Conservation (phyloP, 2,797 vertebrate species). For the Girardinus metallicus region DNA sequence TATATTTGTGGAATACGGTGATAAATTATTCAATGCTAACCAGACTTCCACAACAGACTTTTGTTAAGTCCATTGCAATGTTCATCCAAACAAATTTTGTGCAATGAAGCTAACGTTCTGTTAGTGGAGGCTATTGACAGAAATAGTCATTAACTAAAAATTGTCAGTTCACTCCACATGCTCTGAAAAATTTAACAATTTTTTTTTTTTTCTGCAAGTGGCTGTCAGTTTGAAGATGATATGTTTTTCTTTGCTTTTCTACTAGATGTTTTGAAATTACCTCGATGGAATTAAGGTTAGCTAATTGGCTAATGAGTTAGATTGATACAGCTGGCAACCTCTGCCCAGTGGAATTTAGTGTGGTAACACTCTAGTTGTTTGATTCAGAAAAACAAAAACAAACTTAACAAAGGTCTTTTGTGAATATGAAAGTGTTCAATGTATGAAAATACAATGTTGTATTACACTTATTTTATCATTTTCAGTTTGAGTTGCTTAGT, state of each 20-base stretch:
- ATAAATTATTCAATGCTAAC: neutral
- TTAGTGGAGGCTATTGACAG: neutral
- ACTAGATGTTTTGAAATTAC: neutral
- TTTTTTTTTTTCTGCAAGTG: neutral
- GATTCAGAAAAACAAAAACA: neutral
- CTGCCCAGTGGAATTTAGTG: neutral
- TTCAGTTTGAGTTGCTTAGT: neutral
- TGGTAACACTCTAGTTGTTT: neutral
- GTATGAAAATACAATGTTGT: neutral
- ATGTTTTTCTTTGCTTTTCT: neutral
- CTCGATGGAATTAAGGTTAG: neutral
- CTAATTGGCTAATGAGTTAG: neutral
- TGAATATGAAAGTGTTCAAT: neutral
- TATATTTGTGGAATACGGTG: neutral
- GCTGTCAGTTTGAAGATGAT: neutral
- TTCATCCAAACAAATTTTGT: neutral
- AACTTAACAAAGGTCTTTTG: neutral
- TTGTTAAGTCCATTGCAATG: neutral
- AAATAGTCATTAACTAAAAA: neutral
- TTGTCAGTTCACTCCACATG: no score
- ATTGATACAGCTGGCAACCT: neutral
- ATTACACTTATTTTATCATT: neutral
- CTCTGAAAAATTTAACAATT: no score
- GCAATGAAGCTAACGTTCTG: neutral
- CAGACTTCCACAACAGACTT: neutral